These are phyloP conservation scores for Sturnus vulgaris DNA, from an alignment of 2,113 vertebrate species.

Conservation along the genomic window DNA sequence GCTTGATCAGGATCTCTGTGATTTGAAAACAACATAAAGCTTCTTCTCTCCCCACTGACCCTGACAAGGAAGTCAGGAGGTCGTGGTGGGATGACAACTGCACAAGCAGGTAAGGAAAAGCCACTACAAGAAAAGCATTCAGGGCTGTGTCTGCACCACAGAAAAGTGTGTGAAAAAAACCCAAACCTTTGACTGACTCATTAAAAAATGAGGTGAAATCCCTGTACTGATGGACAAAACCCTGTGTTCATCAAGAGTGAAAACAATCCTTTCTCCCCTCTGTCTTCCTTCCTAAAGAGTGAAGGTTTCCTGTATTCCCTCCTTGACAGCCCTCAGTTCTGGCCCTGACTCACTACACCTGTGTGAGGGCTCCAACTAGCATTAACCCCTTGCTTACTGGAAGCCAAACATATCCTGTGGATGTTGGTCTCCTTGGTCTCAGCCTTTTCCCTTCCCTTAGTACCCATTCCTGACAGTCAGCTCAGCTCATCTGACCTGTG, in stretches of 20 bases:
- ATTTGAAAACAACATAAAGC: not conserved
- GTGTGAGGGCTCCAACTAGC: not conserved
- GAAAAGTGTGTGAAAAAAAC: not conserved
- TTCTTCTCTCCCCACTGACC: not conserved
- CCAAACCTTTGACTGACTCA: not conserved
- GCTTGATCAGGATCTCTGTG: not conserved
- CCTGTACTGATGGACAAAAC: not conserved
- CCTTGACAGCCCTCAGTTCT: not conserved
- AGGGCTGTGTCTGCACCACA: not conserved
- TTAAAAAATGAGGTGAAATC: not conserved
- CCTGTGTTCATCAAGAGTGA: not conserved
- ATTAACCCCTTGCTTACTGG: not conserved
- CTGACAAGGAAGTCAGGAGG: not conserved
- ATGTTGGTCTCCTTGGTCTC: not conserved
- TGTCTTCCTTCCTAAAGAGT: conserved; percentile 4
- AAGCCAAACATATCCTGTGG: not conserved
- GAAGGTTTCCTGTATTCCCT: conserved; percentile 40
- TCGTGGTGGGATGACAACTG: not conserved
- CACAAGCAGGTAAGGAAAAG: not conserved
- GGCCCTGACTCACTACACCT: not conserved
- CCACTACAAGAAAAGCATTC: not conserved
- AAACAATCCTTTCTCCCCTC: not conserved
- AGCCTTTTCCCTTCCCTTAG: not conserved
- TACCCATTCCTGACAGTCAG: not conserved
- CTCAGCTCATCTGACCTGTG: not conserved